A percentile compares a stretch with the other conserved stretches of the same genome.
Evolutionary conservation across 2,888 invertebrate species (phyloP).

Genomic region (Sicus ferrugineus): DNA sequence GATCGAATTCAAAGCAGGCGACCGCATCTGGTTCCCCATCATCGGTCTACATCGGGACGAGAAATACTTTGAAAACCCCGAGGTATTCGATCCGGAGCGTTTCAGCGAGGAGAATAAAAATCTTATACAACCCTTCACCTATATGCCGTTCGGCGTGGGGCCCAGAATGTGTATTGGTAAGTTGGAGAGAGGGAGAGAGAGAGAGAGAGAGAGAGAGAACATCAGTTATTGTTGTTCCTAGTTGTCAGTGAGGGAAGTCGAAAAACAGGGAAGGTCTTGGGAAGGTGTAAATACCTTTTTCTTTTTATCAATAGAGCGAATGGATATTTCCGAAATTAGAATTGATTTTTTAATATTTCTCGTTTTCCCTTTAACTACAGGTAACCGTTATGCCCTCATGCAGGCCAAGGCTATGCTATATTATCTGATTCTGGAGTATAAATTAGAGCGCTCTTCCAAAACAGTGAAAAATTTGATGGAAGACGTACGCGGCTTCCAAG

Average conservation of each 20-base stretch:
- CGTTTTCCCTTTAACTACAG: constrained; percentile 45
- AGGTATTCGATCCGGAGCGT: constrained; percentile 68
- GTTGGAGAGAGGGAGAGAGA: constrained; percentile 13
- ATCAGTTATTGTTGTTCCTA: too few relatives aligned
- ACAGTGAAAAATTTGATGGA: constrained; percentile 40
- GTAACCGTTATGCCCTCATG: constrained; percentile 49
- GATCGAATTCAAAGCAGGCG: constrained; percentile 65
- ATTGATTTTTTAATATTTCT: constrained; percentile 1
- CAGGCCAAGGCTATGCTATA: constrained; percentile 42
- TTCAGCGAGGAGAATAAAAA: constrained; percentile 68
- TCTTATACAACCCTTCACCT: constrained; percentile 62
- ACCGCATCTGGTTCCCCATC: constrained; percentile 62
- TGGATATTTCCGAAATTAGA: too few relatives aligned
- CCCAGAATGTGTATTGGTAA: constrained; percentile 71
- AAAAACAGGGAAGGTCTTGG: too few relatives aligned
- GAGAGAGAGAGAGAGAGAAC: too few relatives aligned
- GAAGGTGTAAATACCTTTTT: too few relatives aligned
- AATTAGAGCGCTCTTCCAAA: constrained; percentile 39
- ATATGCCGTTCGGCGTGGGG: constrained; percentile 69
- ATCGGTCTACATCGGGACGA: constrained; percentile 66
- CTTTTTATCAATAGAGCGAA: too few relatives aligned
- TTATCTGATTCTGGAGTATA: constrained; percentile 41
- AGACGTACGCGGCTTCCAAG: constrained; percentile 38
- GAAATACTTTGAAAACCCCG: constrained; percentile 66
- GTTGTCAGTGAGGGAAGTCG: too few relatives aligned